Base-by-base conservation (phyloP, 92 coral and sea anemone species). In the Epizoanthus ramosus region DNA sequence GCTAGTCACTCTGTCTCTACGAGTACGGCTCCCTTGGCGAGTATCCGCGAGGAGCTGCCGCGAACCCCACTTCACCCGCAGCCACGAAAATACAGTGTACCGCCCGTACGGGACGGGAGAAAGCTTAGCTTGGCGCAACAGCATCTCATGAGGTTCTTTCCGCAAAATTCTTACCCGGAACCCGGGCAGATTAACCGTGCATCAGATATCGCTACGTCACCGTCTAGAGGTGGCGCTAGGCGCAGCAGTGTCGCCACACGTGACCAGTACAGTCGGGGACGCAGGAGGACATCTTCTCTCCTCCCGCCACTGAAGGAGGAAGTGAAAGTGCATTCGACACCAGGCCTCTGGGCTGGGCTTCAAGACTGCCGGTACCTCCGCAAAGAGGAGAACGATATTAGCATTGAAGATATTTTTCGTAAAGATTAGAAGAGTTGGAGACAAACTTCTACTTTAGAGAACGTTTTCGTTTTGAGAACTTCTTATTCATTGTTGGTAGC, bases 301-400 rank as follows among this genome's bases (percentile, higher is more conserved):
- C 90, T 92, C 22, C 93, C 96, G 5, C 93, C 96, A 13, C 43
- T 92, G 66, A 87, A 71, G 50, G 96, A 92, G 58, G 96, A 87
- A 60, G 59, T 19, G 57, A 68, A 45, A 17, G 28, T 28, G 2
- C 86, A 81, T 22, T 87, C 54, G 19, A 52, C 85, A 37, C 24
- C 71, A 23, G 69, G 33, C 53, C 71, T 43, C 12, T 92, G 96
- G 96, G 76, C 82, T 8, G 87, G 86, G 72, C 73, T 92, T 41
- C 87, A 91, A 31, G 79, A 90, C 1, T 92, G 96, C 63, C 89
- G 96, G 37, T 92, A 92, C 37, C 80, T 92, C 50, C 81, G 96
- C 12, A 90, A 77, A 33, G 91, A 90, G 21, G 91, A 92, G 12
- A 67, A 76, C 9, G 93, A 86, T 39, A 57, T 92, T 6, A 87